These are phyloP conservation scores for Folsomia candida DNA, from an alignment of 2,888 invertebrate species.

Conservation along the genomic window DNA sequence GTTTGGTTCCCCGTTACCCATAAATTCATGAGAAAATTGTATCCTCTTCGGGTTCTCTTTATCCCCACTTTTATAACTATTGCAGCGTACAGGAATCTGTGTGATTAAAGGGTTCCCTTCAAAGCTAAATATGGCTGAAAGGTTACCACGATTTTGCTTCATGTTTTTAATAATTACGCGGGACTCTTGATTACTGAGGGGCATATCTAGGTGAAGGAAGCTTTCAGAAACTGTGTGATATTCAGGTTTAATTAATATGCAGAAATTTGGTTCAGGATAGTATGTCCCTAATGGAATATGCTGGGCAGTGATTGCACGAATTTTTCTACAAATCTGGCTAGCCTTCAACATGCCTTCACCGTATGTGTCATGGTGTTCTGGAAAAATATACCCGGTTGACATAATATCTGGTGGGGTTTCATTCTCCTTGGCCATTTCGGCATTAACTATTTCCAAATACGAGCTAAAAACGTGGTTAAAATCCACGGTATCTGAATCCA, in stretches of 20 bases:
- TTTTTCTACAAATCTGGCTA: neutral
- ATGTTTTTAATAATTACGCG: neutral
- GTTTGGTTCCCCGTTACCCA: neutral
- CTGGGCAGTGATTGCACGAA: neutral
- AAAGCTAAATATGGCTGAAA: neutral
- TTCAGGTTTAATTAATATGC: neutral
- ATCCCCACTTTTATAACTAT: neutral
- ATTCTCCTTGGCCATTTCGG: neutral
- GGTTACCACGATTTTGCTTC: neutral
- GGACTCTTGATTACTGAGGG: neutral
- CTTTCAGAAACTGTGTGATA: neutral
- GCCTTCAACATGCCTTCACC: neutral
- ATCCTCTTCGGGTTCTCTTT: neutral
- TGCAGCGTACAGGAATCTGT: neutral
- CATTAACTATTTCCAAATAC: neutral
- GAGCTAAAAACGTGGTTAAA: neutral
- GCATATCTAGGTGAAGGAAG: neutral
- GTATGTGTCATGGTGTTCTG: neutral
- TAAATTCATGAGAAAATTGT: neutral
- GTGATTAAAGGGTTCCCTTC: neutral
- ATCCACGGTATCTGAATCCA: neutral
- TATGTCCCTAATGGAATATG: neutral
- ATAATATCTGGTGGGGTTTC: neutral
- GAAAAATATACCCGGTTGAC: neutral
- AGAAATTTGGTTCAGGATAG: neutral